A percentile compares a stretch with the other conserved stretches of the same genome.
Conservation (phyloP, 1,140 invertebrate species). For the Pseudachorutes palmiensis region DNA sequence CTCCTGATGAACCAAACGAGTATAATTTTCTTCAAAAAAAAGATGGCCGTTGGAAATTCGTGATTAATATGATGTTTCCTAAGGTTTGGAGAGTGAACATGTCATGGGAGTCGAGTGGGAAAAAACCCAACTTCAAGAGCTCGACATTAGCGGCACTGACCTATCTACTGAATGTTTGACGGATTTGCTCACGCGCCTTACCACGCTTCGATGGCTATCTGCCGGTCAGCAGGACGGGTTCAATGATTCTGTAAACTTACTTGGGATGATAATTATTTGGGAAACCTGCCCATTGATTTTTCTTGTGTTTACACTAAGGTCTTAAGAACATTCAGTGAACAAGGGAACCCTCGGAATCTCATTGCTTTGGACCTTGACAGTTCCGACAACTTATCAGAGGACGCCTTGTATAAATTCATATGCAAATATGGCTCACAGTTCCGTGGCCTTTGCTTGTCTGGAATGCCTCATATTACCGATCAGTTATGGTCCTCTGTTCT, state of each 20-base stretch:
- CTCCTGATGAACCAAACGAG: constrained; percentile 94
- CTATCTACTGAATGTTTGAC: constrained; percentile 86
- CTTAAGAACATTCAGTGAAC: constrained; percentile 70
- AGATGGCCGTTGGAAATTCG: background rate
- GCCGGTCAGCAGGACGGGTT: constrained; percentile 96
- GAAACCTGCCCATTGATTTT: background rate
- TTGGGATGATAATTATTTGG: background rate
- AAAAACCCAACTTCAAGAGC: constrained; percentile 82
- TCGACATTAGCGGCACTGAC: constrained; percentile 96
- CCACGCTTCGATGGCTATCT: constrained; percentile 76
- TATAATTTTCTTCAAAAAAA: constrained; percentile 46
- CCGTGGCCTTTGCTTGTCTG: constrained; percentile 75
- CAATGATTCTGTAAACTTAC: constrained; percentile 65
- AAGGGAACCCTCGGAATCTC: constrained; percentile 73
- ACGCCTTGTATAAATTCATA: constrained; percentile 71
- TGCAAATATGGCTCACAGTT: constrained; percentile 79
- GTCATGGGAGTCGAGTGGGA: constrained; percentile 97
- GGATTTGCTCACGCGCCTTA: constrained; percentile 81
- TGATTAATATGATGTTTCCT: background rate
- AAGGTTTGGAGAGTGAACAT: constrained; percentile 63
- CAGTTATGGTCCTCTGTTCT: constrained; percentile 90
- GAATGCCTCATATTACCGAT: constrained; percentile 96
- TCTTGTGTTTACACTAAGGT: constrained; percentile 22
- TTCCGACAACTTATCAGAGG: constrained; percentile 90
- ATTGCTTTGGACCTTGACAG: constrained; percentile 86